A percentile compares a stretch with the other conserved stretches of the same genome.
phyloP scores from a whole-genome alignment of 35 echinoderm and acorn worm species.

The Patiria miniata region DNA sequence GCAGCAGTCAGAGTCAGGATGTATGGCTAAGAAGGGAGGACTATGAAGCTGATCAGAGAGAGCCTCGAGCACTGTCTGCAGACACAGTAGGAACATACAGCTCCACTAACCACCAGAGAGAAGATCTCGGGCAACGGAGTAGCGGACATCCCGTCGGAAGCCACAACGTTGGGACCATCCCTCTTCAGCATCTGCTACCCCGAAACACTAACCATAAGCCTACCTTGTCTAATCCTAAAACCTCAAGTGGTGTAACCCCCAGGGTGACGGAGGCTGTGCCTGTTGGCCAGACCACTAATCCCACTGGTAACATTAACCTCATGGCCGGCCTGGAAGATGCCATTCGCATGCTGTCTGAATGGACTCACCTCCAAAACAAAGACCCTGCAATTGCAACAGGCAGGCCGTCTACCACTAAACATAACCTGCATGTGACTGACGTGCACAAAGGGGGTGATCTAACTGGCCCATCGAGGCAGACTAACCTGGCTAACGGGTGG shows the following conservation, averaged over 20 bases:
- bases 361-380: constrained; percentile 29
- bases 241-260: not conserved
- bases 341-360: constrained; percentile 59
- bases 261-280: not conserved
- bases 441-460: constrained; percentile 24
- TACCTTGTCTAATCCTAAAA: not conserved
- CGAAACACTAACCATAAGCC: constrained; percentile 5
- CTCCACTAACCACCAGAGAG: not conserved
- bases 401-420: not conserved
- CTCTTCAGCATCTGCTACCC: not conserved
- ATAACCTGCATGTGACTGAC: constrained; percentile 29
- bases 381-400: constrained; percentile 18
- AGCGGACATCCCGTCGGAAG: not conserved
- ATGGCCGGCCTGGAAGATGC: constrained; percentile 58
- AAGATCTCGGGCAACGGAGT: not conserved
- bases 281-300: not conserved
- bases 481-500: constrained; percentile 44
- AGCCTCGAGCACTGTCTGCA: not conserved
- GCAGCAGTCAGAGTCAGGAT: not conserved
- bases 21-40: constrained; percentile 12
- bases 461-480: constrained; percentile 16
- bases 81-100: not conserved
- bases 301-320: constrained; percentile 26
- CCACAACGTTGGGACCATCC: not conserved
- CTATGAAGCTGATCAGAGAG: not conserved